phyloP scores from a whole-genome alignment of 1,140 invertebrate genomes.

The Drosophila baimaii region DNA sequence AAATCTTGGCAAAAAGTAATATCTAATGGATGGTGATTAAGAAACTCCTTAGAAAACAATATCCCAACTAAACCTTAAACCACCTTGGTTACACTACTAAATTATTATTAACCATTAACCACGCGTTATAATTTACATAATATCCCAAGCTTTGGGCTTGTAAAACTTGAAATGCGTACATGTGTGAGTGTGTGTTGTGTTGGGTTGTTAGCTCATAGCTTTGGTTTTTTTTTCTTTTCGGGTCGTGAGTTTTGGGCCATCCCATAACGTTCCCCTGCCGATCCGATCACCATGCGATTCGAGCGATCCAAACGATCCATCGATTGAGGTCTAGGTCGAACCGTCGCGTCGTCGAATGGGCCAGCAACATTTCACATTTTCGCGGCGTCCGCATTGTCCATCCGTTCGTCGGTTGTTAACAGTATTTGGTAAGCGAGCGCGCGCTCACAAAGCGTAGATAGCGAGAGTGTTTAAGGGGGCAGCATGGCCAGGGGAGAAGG shows the following conservation, averaged over 20 bases:
- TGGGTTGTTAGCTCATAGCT: conserved; percentile 13
- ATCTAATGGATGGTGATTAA: not conserved
- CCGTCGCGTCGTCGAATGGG: conserved; percentile 69
- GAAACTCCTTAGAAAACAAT: conserved; percentile 6
- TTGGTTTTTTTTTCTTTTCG: not conserved
- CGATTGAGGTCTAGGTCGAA: conserved; percentile 82
- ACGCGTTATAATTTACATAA: conserved; percentile 73
- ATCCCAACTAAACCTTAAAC: conserved; percentile 2
- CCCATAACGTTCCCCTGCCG: conserved; percentile 19
- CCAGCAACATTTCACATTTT: conserved; percentile 81
- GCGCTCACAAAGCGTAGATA: conserved; percentile 40
- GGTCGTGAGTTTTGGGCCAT: conserved; percentile 48
- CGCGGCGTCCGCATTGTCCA: conserved; percentile 78
- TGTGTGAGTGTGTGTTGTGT: conserved; percentile 1
- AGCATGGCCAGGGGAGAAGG: too few relatives aligned
- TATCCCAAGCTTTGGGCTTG: conserved; percentile 48
- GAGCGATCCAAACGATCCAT: conserved; percentile 49
- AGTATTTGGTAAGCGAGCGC: conserved; percentile 73
- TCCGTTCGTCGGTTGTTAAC: conserved; percentile 52
- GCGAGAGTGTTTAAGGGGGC: conserved; percentile 40
- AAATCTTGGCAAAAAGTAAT: not conserved
- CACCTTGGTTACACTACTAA: conserved; percentile 1
- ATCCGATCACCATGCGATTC: conserved; percentile 13
- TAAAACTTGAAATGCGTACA: conserved; percentile 11
- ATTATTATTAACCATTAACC: conserved; percentile 18